Evolutionary conservation across 2,113 vertebrate genomes (phyloP).

Genomic region (Gadus chalcogrammus): DNA sequence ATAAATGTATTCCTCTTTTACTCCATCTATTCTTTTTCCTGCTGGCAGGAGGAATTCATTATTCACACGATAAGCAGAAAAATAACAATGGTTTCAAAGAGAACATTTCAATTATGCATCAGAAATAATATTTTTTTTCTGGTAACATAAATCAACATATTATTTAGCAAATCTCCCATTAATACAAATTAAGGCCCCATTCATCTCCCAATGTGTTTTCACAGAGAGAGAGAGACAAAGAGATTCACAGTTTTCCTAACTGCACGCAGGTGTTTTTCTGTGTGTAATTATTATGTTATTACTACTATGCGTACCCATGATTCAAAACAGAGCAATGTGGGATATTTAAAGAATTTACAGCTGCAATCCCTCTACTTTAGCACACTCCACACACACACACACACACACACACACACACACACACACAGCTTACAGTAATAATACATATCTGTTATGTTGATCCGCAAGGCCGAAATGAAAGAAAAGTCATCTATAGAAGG

Average conservation of each 20-base stretch:
- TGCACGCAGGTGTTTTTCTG: background rate
- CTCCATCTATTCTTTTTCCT: too few relatives aligned
- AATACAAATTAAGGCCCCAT: too few relatives aligned
- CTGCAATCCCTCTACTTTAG: too few relatives aligned
- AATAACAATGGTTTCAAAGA: background rate
- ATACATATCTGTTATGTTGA: constrained; percentile 21
- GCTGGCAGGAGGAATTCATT: background rate
- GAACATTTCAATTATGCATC: too few relatives aligned
- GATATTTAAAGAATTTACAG: too few relatives aligned
- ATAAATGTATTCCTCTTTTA: too few relatives aligned
- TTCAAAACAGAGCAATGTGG: background rate
- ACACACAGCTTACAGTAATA: constrained; percentile 4
- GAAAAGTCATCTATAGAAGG: constrained; percentile 5
- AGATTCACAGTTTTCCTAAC: background rate
- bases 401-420: constrained; percentile 13
- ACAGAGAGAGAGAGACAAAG: too few relatives aligned
- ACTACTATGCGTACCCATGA: background rate
- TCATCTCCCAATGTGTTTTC: too few relatives aligned
- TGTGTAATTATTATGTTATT: constrained; percentile 4
- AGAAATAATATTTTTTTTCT: background rate
- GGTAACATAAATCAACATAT: background rate
- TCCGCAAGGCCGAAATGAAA: constrained; percentile 15
- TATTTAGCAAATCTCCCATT: too few relatives aligned
- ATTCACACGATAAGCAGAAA: constrained; percentile 23
- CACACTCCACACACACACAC: constrained; percentile 5